A percentile compares a stretch with the other conserved stretches of the same genome.
Evolutionary conservation across 2,888 invertebrate genomes (phyloP).

Genomic region (Suillia variegata): DNA sequence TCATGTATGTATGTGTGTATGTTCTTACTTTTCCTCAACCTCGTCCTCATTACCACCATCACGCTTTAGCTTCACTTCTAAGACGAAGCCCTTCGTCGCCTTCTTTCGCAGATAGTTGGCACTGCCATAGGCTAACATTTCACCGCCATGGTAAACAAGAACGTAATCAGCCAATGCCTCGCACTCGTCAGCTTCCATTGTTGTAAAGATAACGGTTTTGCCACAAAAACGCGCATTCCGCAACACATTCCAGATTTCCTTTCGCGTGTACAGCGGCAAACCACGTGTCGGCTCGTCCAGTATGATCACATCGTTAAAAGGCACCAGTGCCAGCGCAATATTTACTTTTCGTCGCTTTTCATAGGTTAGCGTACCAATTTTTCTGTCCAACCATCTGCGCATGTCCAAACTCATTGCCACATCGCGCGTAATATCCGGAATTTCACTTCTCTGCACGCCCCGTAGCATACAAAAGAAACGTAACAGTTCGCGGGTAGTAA

Average conservation of each 20-base stretch:
- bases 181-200: conserved; percentile 82
- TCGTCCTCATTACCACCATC: conserved; percentile 40
- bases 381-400: conserved; percentile 66
- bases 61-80: conserved; percentile 45
- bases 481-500: conserved; percentile 72
- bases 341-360: conserved; percentile 75
- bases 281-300: conserved; percentile 66
- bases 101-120: conserved; percentile 77
- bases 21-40: conserved; percentile 42
- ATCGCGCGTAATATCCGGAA: conserved; percentile 52
- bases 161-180: conserved; percentile 78
- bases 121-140: conserved; percentile 74
- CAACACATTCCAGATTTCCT: conserved; percentile 79
- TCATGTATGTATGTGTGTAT: too few species aligned
- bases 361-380: conserved; percentile 66
- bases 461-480: conserved; percentile 68
- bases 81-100: conserved; percentile 64
- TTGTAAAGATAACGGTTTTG: conserved; percentile 77
- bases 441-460: conserved; percentile 62
- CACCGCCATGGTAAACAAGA: conserved; percentile 78
- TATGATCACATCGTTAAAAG: conserved; percentile 70
- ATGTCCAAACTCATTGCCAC: conserved; percentile 66
- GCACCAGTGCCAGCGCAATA: conserved; percentile 73
- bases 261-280: conserved; percentile 75
- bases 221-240: conserved; percentile 71